phyloP scores from a whole-genome alignment of 2,888 invertebrate genomes.

The Petrolisthes cinctipes region DNA sequence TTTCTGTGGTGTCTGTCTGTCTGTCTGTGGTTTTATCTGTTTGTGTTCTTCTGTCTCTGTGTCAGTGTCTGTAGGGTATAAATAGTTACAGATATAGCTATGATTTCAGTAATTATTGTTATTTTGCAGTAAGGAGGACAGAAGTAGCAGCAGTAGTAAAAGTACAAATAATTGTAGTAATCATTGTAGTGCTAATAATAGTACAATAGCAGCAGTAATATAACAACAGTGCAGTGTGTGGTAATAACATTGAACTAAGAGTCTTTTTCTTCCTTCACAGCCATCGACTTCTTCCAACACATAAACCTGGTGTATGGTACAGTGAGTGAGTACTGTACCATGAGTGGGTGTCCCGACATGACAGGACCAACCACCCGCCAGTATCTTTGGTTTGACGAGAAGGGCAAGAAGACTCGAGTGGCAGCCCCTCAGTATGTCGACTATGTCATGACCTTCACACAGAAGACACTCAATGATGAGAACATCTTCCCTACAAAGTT shows the following conservation, averaged over 20 bases:
- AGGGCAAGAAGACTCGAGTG: conserved; percentile 96
- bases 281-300: conserved; percentile 98
- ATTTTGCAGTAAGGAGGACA: no score
- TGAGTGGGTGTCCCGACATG: conserved; percentile 96
- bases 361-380: conserved; percentile 85
- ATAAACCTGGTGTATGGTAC: conserved; percentile 98
- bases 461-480: conserved; percentile 97
- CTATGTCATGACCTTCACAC: conserved; percentile 98
- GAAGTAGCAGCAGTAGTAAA: no score
- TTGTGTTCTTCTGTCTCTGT: no score
- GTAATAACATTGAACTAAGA: background rate
- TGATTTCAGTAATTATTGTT: no score
- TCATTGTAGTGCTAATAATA: no score
- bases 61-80: no score
- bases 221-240: background rate
- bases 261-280: conserved; percentile 73
- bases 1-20: no score
- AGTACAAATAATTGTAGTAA: no score
- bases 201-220: no score
- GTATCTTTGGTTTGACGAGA: conserved; percentile 98
- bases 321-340: conserved; percentile 98
- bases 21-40: no score
- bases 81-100: no score
- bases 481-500: conserved; percentile 98
- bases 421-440: conserved; percentile 98